phyloP scores from a whole-genome alignment of 2,113 vertebrate genomes.

The Dendrocopos noguchii region DNA sequence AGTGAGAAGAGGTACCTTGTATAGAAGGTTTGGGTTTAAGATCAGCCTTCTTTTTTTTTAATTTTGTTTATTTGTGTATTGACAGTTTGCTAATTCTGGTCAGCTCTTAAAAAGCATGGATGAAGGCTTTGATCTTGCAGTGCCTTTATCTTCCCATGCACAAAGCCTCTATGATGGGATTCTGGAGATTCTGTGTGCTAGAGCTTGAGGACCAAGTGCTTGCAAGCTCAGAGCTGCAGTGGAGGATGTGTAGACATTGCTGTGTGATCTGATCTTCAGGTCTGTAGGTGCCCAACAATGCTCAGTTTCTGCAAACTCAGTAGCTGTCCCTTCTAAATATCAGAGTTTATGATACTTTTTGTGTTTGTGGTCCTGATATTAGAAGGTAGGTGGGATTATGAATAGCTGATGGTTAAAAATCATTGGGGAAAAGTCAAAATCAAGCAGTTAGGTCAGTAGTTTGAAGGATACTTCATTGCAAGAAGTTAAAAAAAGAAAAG shows the following conservation, averaged over 20 bases:
- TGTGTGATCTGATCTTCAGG: background rate
- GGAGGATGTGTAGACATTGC: background rate
- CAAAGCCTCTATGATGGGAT: fast-evolving
- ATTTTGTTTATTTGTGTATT: background rate
- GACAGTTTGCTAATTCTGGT: background rate
- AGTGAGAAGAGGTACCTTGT: background rate
- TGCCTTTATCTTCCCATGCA: background rate
- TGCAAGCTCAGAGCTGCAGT: background rate
- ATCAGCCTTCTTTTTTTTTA: background rate
- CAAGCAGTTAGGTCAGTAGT: background rate
- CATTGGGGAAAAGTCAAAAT: background rate
- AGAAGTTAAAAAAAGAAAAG: background rate
- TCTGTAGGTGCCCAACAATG: background rate
- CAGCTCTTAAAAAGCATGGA: background rate
- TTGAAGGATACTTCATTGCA: background rate
- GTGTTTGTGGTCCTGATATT: background rate
- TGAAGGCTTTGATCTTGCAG: background rate
- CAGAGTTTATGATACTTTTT: background rate
- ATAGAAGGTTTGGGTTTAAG: background rate
- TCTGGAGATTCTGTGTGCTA: background rate
- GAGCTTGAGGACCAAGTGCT: background rate
- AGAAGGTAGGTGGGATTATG: background rate
- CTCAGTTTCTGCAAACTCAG: background rate
- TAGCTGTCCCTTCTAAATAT: background rate
- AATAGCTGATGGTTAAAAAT: background rate